Base-by-base conservation (phyloP, 92 coral and sea anemone species). In the Paramuricea clavata region DNA sequence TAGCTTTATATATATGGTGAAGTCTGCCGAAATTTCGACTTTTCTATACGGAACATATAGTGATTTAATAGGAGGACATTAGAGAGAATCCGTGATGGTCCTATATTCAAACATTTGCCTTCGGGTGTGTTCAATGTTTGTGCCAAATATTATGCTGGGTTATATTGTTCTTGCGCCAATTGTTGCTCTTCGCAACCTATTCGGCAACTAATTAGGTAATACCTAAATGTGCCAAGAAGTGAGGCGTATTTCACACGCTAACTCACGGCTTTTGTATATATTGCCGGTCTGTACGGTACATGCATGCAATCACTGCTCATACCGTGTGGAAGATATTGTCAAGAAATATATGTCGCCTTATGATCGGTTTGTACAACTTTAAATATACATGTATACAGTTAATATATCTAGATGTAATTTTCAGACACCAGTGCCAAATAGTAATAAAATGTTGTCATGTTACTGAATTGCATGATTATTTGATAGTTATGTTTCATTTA, bases 121-220 rank as follows among this genome's bases (percentile, higher is more conserved):
- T 54, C 3, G 62, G 62, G 62, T 5, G 23, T 54, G 62, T 19
- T 54, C 62, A 54, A 6, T 15, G 54, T 47, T 47, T 47, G 54
- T 47, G 54, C 54, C 54, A 47, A 47, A 47, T 47, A 6, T 47
- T 15, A 47, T 47, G 62, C 7, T 17, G 21, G 17, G 19, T 21
- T 54, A 21, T 54, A 54, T 54, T 54, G 62, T 6, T 54, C 1
- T 19, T 2, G 27, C 19, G 17, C 62, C n/a, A 54, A 21, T 19
- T 54, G 62, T 54, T 54, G 62, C 62, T 54, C 23, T 54, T 54
- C 62, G 62, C 62, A 54, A 54, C 62, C 15, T 54, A 10, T 54
- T 54, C 62, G 62, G 62, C 11, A 3, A 54, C 62, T 19, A 54
- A 54, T 54, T 54, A 54, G 62, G 62, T 54, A 21, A 10, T 10